These are phyloP conservation scores for Pyralis farinalis DNA, from an alignment of 2,888 invertebrate genomes.

Conservation along the genomic window DNA sequence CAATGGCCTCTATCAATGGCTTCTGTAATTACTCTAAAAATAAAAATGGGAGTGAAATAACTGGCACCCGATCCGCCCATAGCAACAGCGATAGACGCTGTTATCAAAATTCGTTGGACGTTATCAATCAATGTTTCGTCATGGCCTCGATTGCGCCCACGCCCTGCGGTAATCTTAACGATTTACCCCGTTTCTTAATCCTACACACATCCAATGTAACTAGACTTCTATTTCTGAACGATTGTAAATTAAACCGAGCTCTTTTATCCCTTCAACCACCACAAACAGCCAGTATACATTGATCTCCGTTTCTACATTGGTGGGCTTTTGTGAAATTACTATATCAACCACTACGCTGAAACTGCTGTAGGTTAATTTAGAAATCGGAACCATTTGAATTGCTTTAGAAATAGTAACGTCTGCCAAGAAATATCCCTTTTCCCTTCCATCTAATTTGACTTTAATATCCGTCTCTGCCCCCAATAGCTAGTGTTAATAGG, in stretches of 20 bases:
- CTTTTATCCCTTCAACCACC: not conserved
- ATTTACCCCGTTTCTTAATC: conserved; percentile 74
- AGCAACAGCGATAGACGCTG: conserved; percentile 51
- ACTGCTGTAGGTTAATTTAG: conserved; percentile 1
- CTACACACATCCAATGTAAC: conserved; percentile 37
- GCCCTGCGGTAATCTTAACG: conserved; percentile 60
- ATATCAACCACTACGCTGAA: not conserved
- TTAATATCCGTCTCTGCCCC: conserved; percentile 37
- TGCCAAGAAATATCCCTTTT: conserved; percentile 43
- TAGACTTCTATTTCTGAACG: conserved; percentile 19
- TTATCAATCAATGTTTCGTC: conserved; percentile 75
- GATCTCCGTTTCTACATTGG: not conserved
- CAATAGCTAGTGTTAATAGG: conserved; percentile 27
- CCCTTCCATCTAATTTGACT: conserved; percentile 35
- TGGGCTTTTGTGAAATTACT: not conserved
- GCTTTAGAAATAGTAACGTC: conserved; percentile 26
- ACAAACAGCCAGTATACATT: not conserved
- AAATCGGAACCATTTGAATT: conserved; percentile 14
- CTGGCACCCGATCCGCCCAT: conserved; percentile 27
- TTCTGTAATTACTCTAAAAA: conserved; percentile 15
- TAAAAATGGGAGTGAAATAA: conserved; percentile 12
- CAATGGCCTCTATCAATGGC: conserved; percentile 4
- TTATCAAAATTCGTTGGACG: conserved; percentile 49
- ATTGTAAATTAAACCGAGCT: not conserved
- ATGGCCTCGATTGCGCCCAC: conserved; percentile 69